A percentile compares a stretch with the other conserved stretches of the same genome.
phyloP scores from a whole-genome alignment of 2,113 vertebrate genomes.

The Pollimyrus isidori region DNA sequence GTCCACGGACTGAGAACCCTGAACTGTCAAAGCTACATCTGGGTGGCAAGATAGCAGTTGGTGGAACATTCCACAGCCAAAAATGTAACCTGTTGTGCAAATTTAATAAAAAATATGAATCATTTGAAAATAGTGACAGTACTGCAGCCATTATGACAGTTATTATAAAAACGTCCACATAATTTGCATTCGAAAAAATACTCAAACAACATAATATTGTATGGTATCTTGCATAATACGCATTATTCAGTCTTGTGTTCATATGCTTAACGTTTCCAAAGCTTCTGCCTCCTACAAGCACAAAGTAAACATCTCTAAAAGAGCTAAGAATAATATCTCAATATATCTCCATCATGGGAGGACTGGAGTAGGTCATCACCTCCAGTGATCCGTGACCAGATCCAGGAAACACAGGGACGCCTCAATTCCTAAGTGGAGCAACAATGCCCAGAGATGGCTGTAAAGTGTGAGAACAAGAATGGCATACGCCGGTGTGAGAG shows the following conservation, averaged over 20 bases:
- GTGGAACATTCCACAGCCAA: not conserved
- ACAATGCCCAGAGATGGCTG: not conserved
- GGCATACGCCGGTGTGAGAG: slow-evolving; percentile 51
- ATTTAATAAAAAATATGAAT: slow-evolving; percentile 3
- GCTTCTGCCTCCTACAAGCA: not conserved
- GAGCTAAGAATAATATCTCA: not conserved
- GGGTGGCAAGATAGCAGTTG: slow-evolving; percentile 24
- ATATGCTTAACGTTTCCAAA: not conserved
- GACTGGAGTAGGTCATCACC: not conserved
- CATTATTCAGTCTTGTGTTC: not conserved
- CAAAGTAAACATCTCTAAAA: not conserved
- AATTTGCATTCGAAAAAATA: not conserved
- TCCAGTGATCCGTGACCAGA: slow-evolving; percentile 3
- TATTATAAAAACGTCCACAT: not conserved
- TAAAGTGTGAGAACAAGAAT: slow-evolving; percentile 29
- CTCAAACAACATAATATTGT: not conserved
- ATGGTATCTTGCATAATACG: not conserved
- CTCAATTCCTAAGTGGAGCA: slow-evolving; percentile 3
- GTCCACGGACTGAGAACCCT: no score
- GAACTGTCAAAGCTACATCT: not conserved
- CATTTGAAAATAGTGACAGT: slow-evolving; percentile 2
- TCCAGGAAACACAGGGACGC: not conserved
- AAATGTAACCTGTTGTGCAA: not conserved
- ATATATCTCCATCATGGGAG: not conserved
- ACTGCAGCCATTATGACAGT: not conserved